Evolutionary conservation across 92 coral and sea anemone genomes (phyloP).

Genomic region (Siderastrea siderea): DNA sequence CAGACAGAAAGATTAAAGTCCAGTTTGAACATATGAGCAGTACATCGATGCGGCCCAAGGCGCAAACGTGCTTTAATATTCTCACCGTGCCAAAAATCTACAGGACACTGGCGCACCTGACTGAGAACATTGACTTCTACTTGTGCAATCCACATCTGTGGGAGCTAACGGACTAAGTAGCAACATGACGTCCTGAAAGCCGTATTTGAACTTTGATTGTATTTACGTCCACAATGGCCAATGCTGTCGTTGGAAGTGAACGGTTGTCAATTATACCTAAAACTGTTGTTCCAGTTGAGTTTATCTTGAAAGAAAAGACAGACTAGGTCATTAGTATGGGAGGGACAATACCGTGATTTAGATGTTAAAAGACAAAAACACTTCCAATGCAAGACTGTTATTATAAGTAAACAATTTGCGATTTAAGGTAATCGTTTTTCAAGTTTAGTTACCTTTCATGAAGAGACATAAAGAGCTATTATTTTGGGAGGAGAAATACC

Average conservation of each 20-base stretch:
- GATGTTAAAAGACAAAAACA: no score
- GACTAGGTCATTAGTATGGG: neutral
- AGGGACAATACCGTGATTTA: no score
- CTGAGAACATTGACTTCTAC: neutral
- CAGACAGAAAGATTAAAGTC: slow-evolving; percentile 51
- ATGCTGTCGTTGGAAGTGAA: no score
- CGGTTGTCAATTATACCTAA: no score
- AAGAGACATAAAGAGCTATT: no score
- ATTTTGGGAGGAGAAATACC: no score
- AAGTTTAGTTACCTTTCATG: no score
- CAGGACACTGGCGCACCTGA: slow-evolving; percentile 12
- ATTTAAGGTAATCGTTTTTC: no score
- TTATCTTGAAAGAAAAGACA: neutral
- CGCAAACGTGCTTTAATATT: slow-evolving; percentile 67
- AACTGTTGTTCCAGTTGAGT: neutral
- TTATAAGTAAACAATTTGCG: no score
- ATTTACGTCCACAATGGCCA: neutral
- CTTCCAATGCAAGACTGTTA: no score
- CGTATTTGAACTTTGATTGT: neutral
- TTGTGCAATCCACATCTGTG: slow-evolving; percentile 7
- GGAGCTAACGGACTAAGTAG: neutral
- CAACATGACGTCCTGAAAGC: neutral
- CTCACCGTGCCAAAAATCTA: slow-evolving; percentile 56
- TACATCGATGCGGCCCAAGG: slow-evolving; percentile 75
- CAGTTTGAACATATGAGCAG: slow-evolving; percentile 48